Base-by-base conservation (phyloP, 2,797 vertebrate species). In the Brotula barbata region DNA sequence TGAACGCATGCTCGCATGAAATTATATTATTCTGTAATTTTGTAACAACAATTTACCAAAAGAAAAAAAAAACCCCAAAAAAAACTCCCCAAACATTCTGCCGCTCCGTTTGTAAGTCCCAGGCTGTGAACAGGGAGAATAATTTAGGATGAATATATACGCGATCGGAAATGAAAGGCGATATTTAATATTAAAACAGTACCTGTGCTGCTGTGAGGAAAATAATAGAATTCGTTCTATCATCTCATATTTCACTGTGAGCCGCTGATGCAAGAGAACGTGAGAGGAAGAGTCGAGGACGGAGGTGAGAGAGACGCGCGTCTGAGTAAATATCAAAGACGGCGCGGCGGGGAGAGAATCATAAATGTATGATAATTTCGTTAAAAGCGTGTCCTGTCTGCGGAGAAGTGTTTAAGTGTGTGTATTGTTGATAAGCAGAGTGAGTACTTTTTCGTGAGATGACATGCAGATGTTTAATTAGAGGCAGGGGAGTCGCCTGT, bases 381-480 rank as follows among this genome's bases (percentile, higher is more conserved):
- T 28, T 28, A 28, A 28, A 28, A 4, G 8, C 25, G 8, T 28
- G 4, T 28, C 25, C 25, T 28, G 25, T 4, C 25, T 28, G 25
- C 25, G 25, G 25, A 28, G 25, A 28, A 28, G 25, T 28, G 8
- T 28, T 28, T 28, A 8, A 28, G 25, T 28, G 4, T 4, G 25
- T 4, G 4, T 28, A 8, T 28, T 8, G 71, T 79, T 80, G 59
- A 84, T 74, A 69, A 76, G 81, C 28, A 51, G 53, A 71, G 16
- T 41, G 68, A 67, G 52, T 58, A 50, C 50, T 77, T 78, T 58
- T 78, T 56, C 69, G 62, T 50, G 61, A 62, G 73, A 78, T 72
- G 85, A 80, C 81, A 77, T 77, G 73, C 49, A 40, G 59, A 62
- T 80, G 81, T 84, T 84, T 81, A 85, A 87, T 88, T 78, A 82